Conservation (phyloP, 1,140 invertebrate genomes). For the Drosophila watanabei region DNA sequence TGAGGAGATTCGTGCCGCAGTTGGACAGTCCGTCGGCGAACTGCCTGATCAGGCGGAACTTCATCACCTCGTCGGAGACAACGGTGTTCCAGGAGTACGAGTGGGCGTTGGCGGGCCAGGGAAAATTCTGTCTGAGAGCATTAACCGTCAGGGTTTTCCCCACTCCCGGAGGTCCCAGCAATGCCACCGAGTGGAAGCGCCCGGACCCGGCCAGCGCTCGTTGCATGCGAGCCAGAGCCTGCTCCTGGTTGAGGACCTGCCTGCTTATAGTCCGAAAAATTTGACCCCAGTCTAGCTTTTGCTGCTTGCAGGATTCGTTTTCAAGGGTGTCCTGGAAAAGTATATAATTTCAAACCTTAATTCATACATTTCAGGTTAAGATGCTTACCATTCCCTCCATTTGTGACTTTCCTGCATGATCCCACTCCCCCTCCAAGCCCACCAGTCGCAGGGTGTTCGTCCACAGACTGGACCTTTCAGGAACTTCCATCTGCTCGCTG, state of each 20-base stretch:
- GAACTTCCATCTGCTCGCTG: conserved; percentile 1
- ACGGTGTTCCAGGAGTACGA: conserved; percentile 71
- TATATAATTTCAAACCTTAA: background rate
- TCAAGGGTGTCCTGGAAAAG: background rate
- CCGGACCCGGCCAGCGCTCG: conserved; percentile 6
- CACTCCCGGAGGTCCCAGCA: conserved; percentile 69
- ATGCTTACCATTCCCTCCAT: background rate
- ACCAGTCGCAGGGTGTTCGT: background rate
- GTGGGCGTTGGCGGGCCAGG: conserved; percentile 76
- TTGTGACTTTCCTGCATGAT: too few relatives aligned
- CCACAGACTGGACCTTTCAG: background rate
- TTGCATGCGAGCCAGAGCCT: conserved; percentile 54
- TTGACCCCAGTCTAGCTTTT: conserved; percentile 25
- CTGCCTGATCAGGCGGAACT: conserved; percentile 60
- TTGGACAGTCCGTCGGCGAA: conserved; percentile 61
- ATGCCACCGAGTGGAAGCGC: conserved; percentile 55
- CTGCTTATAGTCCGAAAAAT: conserved; percentile 46
- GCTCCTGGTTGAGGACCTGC: conserved; percentile 65
- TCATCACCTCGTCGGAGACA: conserved; percentile 55
- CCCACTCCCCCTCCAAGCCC: background rate
- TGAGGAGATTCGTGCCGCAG: conserved; percentile 70
- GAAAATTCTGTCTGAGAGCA: conserved; percentile 51
- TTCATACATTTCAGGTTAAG: background rate
- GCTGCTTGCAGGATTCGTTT: conserved; percentile 29
- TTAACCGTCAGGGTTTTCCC: conserved; percentile 59